Base-by-base conservation (phyloP, 2,113 vertebrate species). In the Ibidorhyncha struthersii region DNA sequence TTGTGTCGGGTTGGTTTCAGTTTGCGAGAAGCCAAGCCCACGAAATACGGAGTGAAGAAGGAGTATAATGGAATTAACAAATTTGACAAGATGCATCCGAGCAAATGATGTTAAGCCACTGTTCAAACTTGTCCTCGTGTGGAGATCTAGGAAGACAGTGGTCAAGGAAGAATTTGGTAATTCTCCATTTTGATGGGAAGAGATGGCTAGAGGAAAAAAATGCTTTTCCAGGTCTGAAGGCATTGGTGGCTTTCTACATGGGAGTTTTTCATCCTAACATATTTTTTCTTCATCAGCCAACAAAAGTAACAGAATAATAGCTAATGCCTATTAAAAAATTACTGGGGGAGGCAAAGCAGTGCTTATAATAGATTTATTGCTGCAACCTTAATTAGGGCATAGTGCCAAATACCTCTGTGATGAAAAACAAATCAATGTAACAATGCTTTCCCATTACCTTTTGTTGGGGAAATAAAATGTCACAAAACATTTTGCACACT, bases 231-330 rank as follows among this genome's bases (percentile, higher is more conserved):
- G 26, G 38, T 76, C 36, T 79, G 43, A 74, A 74, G 66, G 17
- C 62, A 89, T 87, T 79, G 23, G 19, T 94, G 63, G 30, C 36
- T 85, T 95, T 79, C 72, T 86, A n/a, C 49, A 23, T 79, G 52
- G 55, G 45, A 92, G 23, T 6, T 76, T 86, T 89, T 89, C 19
- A 77, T 74, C 45, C 47, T 76, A 71, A 52, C 2, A 1, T 66
- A 4, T 58, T 77, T 89, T 80, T 93, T 71, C 27, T 83, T 89
- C 86, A 81, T 82, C 82, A 92, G 36, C 90, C 94, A 95, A 89
- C 34, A 84, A 86, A 94, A 86, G 45, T 15, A 72, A 55, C 61
- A 91, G 65, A 93, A 72, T 69, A 86, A 90, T 84, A 86, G 72
- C 82, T 78, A 67, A 86, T 27, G 58, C 49, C 40, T 89, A 62